Percentiles rank a stretch among this genome's conserved stretches.
These are phyloP conservation scores for Ephestia elutella DNA, from an alignment of 1,140 invertebrate species.

Conservation along the genomic window DNA sequence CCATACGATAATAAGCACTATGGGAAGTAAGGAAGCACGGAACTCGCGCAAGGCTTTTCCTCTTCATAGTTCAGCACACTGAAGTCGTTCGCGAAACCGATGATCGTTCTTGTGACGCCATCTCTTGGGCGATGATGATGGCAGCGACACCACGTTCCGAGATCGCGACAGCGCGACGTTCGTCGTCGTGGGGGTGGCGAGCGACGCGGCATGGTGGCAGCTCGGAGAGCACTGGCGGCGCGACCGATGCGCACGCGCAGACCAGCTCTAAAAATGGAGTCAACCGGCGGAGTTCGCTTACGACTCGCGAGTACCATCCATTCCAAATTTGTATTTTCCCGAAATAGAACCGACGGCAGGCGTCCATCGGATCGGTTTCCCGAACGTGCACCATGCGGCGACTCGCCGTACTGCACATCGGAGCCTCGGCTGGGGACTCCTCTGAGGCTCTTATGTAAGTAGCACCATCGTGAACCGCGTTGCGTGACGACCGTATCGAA, in stretches of 20 bases:
- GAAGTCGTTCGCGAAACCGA: slow-evolving; percentile 18
- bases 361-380: slow-evolving; percentile 75
- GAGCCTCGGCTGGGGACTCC: slow-evolving; percentile 35
- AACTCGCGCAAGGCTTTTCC: slow-evolving; percentile 78
- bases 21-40: slow-evolving; percentile 98
- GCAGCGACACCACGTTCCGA: slow-evolving; percentile 32
- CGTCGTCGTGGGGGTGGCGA: slow-evolving; percentile 37
- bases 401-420: slow-evolving; percentile 37
- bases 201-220: slow-evolving; percentile 60
- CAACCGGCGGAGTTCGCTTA: slow-evolving; percentile 66
- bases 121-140: slow-evolving; percentile 43
- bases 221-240: slow-evolving; percentile 59
- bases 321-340: slow-evolving; percentile 87
- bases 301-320: slow-evolving; percentile 75
- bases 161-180: slow-evolving; percentile 32
- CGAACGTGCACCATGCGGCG: slow-evolving; percentile 58
- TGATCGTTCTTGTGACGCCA: slow-evolving; percentile 38
- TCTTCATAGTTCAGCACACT: slow-evolving; percentile 44
- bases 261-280: slow-evolving; percentile 78
- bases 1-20: slow-evolving; percentile 90
- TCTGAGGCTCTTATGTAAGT: slow-evolving; percentile 59
- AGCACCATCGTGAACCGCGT: slow-evolving; percentile 60
- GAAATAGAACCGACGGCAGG: slow-evolving; percentile 78
- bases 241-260: slow-evolving; percentile 66
- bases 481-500: slow-evolving; percentile 68